Base-by-base conservation (phyloP, 2,888 invertebrate genomes). In the Blastobasis adustella region DNA sequence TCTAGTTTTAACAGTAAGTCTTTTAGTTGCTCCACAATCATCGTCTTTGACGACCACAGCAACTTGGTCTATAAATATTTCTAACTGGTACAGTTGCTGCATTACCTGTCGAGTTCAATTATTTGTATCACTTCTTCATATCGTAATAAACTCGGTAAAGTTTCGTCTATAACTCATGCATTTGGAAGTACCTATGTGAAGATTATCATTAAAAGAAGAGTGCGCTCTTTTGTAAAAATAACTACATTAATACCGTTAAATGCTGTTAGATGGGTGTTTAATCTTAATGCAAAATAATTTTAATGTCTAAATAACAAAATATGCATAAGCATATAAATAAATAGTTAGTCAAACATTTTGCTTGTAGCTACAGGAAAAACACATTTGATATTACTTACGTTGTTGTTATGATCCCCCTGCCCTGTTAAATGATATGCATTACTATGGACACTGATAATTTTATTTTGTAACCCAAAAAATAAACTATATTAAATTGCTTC, bases 41-140 rank as follows among this genome's bases (percentile, higher is more conserved):
- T 71, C 66, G 37, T 72, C 67, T n/a, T 67, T 53, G 58, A 68
- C 61, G 66, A 76, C 78, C 74, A 89, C 66, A 52, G 76, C 76
- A 56, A 91, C 84, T 74, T 84, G 87, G 70, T 90, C 87, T 63
- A 91, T 73, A 64, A 90, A 82, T 71, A 90, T 83, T 74, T 91
- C 91, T 62, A 91, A 58, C 73, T 90, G 69, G 79, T 88, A 91
- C 67, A 91, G 73, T 81, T 89, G 88, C 78, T 90, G 89, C 85
- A 89, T 89, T 76, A 85, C 79, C 87, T 88, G 87, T 66, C 63
- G 76, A 82, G 71, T 76, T 73, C 71, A 68, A 74, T 73, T 71
- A 71, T 83, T 73, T 82, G 76, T 82, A 76, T 66, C 60, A 54
- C 58, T 57, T 45, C 45, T 50, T 42, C 45, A 56, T 49, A 10